A percentile compares a stretch with the other conserved stretches of the same genome.
phyloP scores from a whole-genome alignment of 2,113 vertebrate species.

The Grus americana region DNA sequence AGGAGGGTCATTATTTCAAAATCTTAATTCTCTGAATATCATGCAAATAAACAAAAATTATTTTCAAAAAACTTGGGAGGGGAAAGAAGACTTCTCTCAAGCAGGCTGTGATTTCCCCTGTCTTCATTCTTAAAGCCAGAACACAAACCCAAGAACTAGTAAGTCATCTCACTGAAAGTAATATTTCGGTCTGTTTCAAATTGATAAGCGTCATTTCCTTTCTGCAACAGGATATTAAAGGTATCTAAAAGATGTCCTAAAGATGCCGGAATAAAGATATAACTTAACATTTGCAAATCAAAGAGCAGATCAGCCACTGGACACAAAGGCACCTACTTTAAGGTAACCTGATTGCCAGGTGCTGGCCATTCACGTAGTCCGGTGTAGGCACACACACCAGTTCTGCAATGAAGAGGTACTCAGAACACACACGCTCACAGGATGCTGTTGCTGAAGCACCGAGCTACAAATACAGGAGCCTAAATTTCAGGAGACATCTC shows the following conservation, averaged over 20 bases:
- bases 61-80: not conserved
- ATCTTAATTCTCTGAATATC: not conserved
- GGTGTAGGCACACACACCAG: not conserved
- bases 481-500: not conserved
- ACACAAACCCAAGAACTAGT: not conserved
- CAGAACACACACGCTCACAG: accelerated
- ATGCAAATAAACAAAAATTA: not conserved
- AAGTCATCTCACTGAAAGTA: not conserved
- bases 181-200: not conserved
- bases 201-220: not conserved
- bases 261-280: not conserved
- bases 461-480: not conserved
- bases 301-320: not conserved
- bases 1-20: not conserved
- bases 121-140: not conserved
- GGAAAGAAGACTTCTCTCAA: not conserved
- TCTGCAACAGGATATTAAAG: not conserved
- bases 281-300: not conserved
- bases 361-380: too few relatives aligned
- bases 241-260: not conserved
- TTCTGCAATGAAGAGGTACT: too few relatives aligned
- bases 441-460: not conserved
- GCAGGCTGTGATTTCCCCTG: not conserved
- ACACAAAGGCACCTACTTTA: not conserved
- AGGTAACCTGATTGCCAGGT: not conserved